These are phyloP conservation scores for Erebia aethiops DNA, from an alignment of 2,888 invertebrate genomes.

Conservation along the genomic window DNA sequence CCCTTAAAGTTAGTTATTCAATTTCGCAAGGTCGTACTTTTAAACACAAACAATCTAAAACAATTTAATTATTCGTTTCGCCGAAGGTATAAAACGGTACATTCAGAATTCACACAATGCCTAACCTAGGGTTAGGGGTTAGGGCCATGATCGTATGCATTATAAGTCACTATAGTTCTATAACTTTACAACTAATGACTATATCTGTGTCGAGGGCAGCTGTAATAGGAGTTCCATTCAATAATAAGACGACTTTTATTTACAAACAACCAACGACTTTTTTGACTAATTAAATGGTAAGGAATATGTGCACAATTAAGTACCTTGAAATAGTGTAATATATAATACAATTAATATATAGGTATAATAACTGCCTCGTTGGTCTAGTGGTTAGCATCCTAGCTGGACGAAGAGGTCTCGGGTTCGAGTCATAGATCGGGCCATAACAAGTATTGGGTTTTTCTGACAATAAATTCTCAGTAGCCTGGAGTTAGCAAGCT, in stretches of 20 bases:
- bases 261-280: too few species aligned
- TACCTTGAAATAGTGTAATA: too few species aligned
- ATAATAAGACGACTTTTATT: background rate
- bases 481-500: too few species aligned
- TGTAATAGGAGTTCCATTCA: background rate
- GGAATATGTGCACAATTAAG: too few species aligned
- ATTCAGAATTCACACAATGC: constrained; percentile 15
- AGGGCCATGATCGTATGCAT: constrained; percentile 1
- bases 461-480: too few species aligned
- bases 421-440: too few species aligned
- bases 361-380: too few species aligned
- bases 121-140: constrained; percentile 17
- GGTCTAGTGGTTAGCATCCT: too few species aligned
- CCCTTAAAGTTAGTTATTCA: background rate
- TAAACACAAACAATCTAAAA: background rate
- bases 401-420: too few species aligned
- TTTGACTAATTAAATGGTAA: too few species aligned
- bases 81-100: background rate
- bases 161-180: background rate
- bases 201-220: background rate
- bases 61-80: constrained; percentile 5
- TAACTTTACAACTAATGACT: background rate
- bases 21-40: background rate
- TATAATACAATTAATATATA: too few species aligned
- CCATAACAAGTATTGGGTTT: too few species aligned